Conservation (phyloP, 1,140 invertebrate species). For the Steinernema feltiae region DNA sequence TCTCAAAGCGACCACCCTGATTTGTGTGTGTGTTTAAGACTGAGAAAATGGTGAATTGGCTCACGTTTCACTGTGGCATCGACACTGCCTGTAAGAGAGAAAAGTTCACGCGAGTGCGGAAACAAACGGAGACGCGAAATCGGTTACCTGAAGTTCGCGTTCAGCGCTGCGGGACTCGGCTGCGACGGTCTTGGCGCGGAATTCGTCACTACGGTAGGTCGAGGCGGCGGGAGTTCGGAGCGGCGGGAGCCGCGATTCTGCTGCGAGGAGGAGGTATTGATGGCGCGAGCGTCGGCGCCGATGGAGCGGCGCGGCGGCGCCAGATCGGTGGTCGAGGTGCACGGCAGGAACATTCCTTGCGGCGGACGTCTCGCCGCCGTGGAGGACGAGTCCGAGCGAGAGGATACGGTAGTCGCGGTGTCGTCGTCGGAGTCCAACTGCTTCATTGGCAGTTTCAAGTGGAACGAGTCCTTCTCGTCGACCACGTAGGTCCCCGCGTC, state of each 20-base stretch:
- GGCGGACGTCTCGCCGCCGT: not conserved
- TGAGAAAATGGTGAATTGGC: not conserved
- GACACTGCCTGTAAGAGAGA: conserved; percentile 7
- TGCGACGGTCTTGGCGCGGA: not conserved
- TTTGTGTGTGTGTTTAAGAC: not conserved
- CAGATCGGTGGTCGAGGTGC: not conserved
- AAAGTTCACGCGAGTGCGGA: conserved; percentile 7
- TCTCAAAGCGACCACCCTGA: conserved; percentile 5
- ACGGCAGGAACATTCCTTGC: not conserved
- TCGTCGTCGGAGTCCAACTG: conserved; percentile 13
- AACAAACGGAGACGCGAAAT: not conserved
- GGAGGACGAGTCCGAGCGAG: not conserved
- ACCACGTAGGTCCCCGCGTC: conserved; percentile 12
- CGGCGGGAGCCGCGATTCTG: not conserved
- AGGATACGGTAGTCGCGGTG: conserved; percentile 14
- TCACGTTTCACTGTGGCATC: conserved; percentile 15
- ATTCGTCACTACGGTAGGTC: not conserved
- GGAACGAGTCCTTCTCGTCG: conserved; percentile 10
- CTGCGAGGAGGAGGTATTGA: too few relatives aligned
- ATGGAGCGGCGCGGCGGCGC: not conserved
- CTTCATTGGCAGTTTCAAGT: conserved; percentile 12
- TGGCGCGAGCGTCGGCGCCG: not conserved
- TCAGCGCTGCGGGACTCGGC: not conserved
- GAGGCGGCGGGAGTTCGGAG: not conserved
- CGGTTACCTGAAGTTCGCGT: not conserved